A percentile compares a stretch with the other conserved stretches of the same genome.
Conservation (phyloP, 2,888 invertebrate species). For the Drosophila kanekoi region DNA sequence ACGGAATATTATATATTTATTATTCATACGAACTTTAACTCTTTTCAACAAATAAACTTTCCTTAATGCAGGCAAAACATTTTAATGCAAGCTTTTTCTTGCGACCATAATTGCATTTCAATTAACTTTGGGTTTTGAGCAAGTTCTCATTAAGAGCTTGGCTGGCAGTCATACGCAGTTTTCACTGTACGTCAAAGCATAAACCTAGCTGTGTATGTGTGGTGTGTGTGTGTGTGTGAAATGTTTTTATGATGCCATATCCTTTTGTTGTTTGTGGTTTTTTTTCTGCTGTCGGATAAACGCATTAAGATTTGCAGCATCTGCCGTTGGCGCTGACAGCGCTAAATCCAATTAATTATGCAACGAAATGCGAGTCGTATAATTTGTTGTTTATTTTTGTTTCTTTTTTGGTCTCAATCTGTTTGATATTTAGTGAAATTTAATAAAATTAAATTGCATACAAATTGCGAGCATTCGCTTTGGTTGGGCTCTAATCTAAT, state of each 20-base stretch:
- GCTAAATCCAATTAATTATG: slow-evolving; percentile 51
- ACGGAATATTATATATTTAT: too few species aligned
- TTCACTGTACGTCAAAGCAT: slow-evolving; percentile 21
- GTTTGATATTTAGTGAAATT: slow-evolving; percentile 49
- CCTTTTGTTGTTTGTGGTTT: slow-evolving; percentile 10
- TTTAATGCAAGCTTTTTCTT: too few species aligned
- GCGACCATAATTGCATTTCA: too few species aligned
- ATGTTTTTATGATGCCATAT: slow-evolving; percentile 19
- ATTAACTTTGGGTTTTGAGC: too few species aligned
- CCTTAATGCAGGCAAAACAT: too few species aligned
- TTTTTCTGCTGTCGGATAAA: slow-evolving; percentile 30
- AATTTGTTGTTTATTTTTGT: slow-evolving; percentile 43
- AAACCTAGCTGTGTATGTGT: background rate
- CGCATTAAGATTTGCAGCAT: slow-evolving; percentile 25
- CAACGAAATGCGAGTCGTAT: slow-evolving; percentile 21
- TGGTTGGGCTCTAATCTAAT: slow-evolving; percentile 61
- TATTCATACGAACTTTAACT: too few species aligned
- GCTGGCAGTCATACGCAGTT: background rate
- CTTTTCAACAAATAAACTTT: too few species aligned
- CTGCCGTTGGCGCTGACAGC: slow-evolving; percentile 5
- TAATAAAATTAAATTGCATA: slow-evolving; percentile 72
- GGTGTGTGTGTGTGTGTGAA: slow-evolving; percentile 4
- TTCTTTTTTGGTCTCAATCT: background rate
- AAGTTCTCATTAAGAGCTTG: background rate
- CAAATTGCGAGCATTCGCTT: slow-evolving; percentile 50